Base-by-base conservation (phyloP, 1,140 invertebrate species). In the Globodera rostochiensis region DNA sequence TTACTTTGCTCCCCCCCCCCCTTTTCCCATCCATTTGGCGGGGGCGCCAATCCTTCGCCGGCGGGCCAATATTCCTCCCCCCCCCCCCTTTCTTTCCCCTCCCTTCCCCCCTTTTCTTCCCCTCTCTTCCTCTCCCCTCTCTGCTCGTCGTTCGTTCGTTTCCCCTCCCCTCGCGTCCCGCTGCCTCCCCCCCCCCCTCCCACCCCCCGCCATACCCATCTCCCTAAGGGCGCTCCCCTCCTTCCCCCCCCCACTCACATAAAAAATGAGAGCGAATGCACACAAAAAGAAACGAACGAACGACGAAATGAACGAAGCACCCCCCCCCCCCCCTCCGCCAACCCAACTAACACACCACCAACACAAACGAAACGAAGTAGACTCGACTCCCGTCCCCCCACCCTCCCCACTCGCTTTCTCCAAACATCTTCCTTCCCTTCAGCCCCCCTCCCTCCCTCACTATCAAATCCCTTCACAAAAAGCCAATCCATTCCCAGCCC, bases 251-350 rank as follows among this genome's bases (percentile, higher is more conserved):
- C 57, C 57, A 60, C 15, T 60, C 57, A 60, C 57, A 60, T 60
- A 60, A 60, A 60, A 60, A 60, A 60, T 60, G 57, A 60, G 57
- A 60, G 57, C 57, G 57, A 60, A 60, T 60, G 57, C 57, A 60
- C 57, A 60, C 57, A 60, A 60, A 60, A 60, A 60, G 57, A 60
- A 60, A 53, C 25, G 25, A 60, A 60, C 57, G 57, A 60, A 60
- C 57, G 57, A 60, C 57, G 57, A 60, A 60, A 60, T 60, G 57
- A 60, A 60, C 57, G 57, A 60, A 60, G 50, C 50, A 50, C 50
- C 11, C 50, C 50, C 11, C 50, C 50, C 11, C 50, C 50, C 50
- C 11, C 5, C 11, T 13, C 57, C 57, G 57, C 57, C 57, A 50
- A 50, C 50, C 50, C 50, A 50, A 50, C 50, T 11, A 50, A 50